These are phyloP conservation scores for Listrodromus nycthemerus DNA, from an alignment of 2,888 invertebrate species.

Conservation along the genomic window DNA sequence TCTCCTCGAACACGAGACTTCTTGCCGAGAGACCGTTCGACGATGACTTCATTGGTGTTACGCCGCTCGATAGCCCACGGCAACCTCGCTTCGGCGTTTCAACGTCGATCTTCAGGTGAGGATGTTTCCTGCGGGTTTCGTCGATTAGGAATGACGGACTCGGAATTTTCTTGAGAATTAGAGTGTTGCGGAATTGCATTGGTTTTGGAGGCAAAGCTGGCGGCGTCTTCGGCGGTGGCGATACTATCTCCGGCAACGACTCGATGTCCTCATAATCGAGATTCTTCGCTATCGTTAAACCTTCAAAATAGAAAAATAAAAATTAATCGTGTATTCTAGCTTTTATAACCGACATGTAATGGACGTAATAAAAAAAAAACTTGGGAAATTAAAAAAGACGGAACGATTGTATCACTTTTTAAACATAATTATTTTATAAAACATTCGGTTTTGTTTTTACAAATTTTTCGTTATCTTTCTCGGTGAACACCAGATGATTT, in stretches of 20 bases:
- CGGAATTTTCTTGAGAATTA: conserved; percentile 82
- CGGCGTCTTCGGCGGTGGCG: conserved; percentile 85
- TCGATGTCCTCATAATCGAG: conserved; percentile 83
- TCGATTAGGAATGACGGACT: conserved; percentile 83
- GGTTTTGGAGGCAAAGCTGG: conserved; percentile 92
- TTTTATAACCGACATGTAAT: neutral
- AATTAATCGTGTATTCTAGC: neutral
- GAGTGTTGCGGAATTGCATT: conserved; percentile 79
- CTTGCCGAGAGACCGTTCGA: conserved; percentile 67
- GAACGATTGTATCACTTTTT: no score
- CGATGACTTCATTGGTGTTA: conserved; percentile 66
- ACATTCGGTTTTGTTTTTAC: no score
- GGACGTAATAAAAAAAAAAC: no score
- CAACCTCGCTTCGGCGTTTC: conserved; percentile 51
- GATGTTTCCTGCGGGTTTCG: conserved; percentile 78
- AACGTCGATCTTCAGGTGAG: conserved; percentile 48
- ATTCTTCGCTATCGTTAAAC: conserved; percentile 82
- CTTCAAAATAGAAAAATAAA: conserved; percentile 34
- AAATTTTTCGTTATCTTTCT: no score
- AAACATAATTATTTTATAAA: no score
- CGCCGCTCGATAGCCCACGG: conserved; percentile 65
- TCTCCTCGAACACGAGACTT: conserved; percentile 78
- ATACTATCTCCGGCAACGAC: conserved; percentile 78
- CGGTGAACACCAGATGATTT: no score
- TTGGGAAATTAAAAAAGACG: no score